phyloP scores from a whole-genome alignment of 2,888 invertebrate genomes.

The Drosophila algonquin region DNA sequence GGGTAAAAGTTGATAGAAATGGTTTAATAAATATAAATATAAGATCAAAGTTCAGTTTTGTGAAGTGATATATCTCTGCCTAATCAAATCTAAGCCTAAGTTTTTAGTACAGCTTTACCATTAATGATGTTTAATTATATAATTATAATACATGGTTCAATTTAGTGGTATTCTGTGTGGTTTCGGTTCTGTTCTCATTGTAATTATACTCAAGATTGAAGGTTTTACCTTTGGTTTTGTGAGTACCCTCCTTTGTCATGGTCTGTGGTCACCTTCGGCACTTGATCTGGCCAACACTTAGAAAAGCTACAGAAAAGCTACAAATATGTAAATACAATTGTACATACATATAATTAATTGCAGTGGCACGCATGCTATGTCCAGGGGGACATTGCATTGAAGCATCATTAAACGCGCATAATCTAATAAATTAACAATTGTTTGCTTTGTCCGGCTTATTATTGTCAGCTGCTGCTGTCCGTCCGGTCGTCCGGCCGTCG shows the following conservation, averaged over 20 bases:
- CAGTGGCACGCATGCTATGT: slow-evolving; percentile 18
- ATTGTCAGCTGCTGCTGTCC: slow-evolving; percentile 12
- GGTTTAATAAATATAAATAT: no score
- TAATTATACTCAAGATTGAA: slow-evolving; percentile 40
- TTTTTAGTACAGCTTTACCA: neutral
- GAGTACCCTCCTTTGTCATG: slow-evolving; percentile 28
- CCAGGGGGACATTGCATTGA: slow-evolving; percentile 57
- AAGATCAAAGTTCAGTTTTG: no score
- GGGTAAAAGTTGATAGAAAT: neutral
- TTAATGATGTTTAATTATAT: neutral
- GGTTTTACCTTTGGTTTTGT: slow-evolving; percentile 42
- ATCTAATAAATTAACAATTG: slow-evolving; percentile 65
- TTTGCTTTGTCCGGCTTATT: slow-evolving; percentile 48
- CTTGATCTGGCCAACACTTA: slow-evolving; percentile 54
- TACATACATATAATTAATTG: slow-evolving; percentile 1
- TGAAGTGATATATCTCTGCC: no score
- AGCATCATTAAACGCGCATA: slow-evolving; percentile 56
- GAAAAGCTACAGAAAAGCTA: neutral
- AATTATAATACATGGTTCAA: neutral
- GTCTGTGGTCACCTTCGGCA: slow-evolving; percentile 21
- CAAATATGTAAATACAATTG: neutral
- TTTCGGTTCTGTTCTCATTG: slow-evolving; percentile 34
- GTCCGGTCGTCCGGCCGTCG: neutral
- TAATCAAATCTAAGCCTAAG: no score
- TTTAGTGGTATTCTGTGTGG: slow-evolving; percentile 4